These are phyloP conservation scores for Caerostris extrusa DNA, from an alignment of 1,140 invertebrate genomes.

Conservation along the genomic window DNA sequence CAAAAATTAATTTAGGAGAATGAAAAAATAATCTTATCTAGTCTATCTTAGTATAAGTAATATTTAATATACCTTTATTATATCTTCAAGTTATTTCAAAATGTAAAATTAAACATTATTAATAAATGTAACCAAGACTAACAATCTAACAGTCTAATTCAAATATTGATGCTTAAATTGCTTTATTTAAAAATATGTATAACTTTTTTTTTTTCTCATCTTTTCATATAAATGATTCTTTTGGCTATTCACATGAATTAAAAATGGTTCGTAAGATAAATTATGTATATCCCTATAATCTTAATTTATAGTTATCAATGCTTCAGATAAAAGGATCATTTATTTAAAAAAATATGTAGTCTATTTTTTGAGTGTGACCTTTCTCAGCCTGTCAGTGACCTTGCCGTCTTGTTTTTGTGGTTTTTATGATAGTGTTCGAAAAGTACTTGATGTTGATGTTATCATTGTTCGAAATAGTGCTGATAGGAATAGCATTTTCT, in stretches of 20 bases:
- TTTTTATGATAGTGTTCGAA: not conserved
- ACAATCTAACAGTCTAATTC: no score
- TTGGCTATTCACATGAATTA: not conserved
- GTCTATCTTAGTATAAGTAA: no score
- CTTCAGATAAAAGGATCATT: not conserved
- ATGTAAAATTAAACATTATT: no score
- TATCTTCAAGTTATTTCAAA: no score
- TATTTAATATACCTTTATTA: no score
- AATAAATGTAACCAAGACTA: no score
- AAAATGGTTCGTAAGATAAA: not conserved
- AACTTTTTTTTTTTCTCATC: no score
- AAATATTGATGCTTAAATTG: no score
- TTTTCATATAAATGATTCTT: not conserved
- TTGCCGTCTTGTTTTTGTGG: not conserved
- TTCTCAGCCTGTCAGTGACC: not conserved
- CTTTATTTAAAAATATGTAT: no score
- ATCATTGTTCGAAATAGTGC: not conserved
- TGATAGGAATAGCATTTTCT: conserved; percentile 1
- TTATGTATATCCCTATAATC: not conserved
- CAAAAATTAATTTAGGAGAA: no score
- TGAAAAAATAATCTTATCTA: no score
- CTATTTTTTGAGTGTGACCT: not conserved
- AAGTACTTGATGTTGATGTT: not conserved
- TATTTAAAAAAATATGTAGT: not conserved
- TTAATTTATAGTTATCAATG: not conserved